These are phyloP conservation scores for Turdus rufiventris DNA, from an alignment of 2,113 vertebrate genomes.

Conservation along the genomic window DNA sequence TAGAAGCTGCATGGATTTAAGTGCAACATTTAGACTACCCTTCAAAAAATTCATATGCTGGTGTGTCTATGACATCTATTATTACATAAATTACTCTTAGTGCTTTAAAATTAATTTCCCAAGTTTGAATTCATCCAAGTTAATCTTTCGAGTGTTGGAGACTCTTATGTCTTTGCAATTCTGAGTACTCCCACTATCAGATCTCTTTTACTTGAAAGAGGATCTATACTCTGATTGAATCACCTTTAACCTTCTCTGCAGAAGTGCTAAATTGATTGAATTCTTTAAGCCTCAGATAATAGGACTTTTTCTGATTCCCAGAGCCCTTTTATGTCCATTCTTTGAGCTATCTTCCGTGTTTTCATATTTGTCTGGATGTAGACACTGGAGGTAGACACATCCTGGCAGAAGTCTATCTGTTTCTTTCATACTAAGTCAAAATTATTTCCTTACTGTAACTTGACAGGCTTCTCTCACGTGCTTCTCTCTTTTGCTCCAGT, in stretches of 20 bases:
- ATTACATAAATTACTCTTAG: background rate
- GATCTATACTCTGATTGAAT: background rate
- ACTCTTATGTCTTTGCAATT: background rate
- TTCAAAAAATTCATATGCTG: background rate
- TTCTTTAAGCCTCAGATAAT: background rate
- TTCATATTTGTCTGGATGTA: background rate
- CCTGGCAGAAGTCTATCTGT: background rate
- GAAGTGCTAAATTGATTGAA: background rate
- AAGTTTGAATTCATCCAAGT: background rate
- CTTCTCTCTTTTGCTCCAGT: background rate
- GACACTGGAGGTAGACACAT: background rate
- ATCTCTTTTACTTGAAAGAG: background rate
- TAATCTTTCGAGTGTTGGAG: background rate
- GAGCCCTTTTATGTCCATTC: background rate
- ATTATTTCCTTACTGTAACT: background rate
- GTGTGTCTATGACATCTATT: background rate
- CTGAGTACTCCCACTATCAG: background rate
- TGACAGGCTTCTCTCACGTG: background rate
- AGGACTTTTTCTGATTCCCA: background rate
- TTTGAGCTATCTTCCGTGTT: background rate
- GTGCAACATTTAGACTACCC: background rate
- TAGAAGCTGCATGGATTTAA: background rate
- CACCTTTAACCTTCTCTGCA: background rate
- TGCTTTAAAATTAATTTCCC: background rate
- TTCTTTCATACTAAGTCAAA: background rate